Evolutionary conservation across 2,113 vertebrate species (phyloP), one percentile per base, ranked within the genome.

Genomic region (Daphoenositta chrysoptera): DNA sequence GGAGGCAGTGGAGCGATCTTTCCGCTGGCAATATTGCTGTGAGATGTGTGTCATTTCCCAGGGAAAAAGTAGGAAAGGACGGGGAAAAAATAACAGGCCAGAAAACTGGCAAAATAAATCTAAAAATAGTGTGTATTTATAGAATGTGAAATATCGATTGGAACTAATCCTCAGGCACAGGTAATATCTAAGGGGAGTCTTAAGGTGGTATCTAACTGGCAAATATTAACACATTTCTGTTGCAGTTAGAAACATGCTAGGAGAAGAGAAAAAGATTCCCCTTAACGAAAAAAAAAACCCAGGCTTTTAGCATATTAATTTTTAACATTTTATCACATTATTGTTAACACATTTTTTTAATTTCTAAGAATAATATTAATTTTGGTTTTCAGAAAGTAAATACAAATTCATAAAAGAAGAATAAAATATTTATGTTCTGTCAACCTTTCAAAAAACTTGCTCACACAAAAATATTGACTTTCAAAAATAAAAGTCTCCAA

Each of bases 241-340:
- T 85, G 35, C 21, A 39, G 21, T 47, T 31, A 42, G 16, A 71
- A 88, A 51, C 17, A 23, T 8, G n/a, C 6, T 27, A 9, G 3
- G 8, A 83, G 2, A 9, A 76, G 10, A 45, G 3, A 61, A 13
- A 9, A 87, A 40, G 4, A 11, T 42, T 44, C 1, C 1, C 1
- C 4, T 31, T n/a, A 27, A 42, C 2, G 6, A 33, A 64, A 81
- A 44, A 23, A 27, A 15, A 15, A 33, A 11, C n/a, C n/a, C 0
- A 3, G 2, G 15, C 11, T n/a, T 56, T 18, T 64, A 9, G n/a
- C 1, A 18, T 22, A 37, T 14, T 27, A 20, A 18, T 63, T 83
- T 83, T 22, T 14, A 40, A n/a, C 6, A 66, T n/a, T 47, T 18
- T 47, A 66, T 26, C 8, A 14, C 14, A 35, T 47, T 35, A 35